Evolutionary conservation across 2,113 vertebrate species (phyloP), one percentile per base, ranked within the genome.

Genomic region (Phyllopteryx taeniolatus): DNA sequence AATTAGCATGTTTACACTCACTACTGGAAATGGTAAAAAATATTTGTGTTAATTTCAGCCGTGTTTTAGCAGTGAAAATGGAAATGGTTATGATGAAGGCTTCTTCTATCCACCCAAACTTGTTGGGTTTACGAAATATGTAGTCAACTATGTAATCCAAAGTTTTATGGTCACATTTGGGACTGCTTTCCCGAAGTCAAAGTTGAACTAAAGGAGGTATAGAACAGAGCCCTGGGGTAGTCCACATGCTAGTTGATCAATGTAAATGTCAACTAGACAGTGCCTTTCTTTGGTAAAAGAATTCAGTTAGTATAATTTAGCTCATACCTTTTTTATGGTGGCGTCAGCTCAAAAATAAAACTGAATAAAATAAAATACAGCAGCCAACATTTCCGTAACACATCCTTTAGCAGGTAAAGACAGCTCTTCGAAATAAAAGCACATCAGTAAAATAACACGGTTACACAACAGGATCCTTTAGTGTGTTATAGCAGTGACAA

Each of bases 21-120:
- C 64, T 27, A 66, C 44, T 66, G 64, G 22, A 66, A 66, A 47
- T 31, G 44, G 64, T 31, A 8, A 47, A 61, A 66, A 66, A 47
- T 47, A 66, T 66, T 66, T 66, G 62, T 43, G n/a, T 44, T 65
- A 5, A 44, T 22, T 35, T 8, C 59, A 8, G 14, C 6, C 22
- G 22, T 27, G 63, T 46, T 27, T 46, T 22, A 63, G 35, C 19
- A 63, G 43, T 5, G 35, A 57, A 22, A 14, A 10, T 59, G 56
- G 59, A 44, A 66, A 2, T 31, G 43, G 59, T 17, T 54, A 22
- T 4, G n/a, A 46, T 9, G n/a, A 15, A 65, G 63, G n/a, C 12
- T 46, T n/a, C 43, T 46, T 66, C 14, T 13, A 43, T 64, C 43
- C 31, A 61, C 33, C 57, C n/a, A 44, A 44, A 44, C 2, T 42